Percentiles rank a stretch among this genome's conserved stretches.
Conservation (phyloP, 2,113 vertebrate genomes). For the Gymnarchus niloticus region DNA sequence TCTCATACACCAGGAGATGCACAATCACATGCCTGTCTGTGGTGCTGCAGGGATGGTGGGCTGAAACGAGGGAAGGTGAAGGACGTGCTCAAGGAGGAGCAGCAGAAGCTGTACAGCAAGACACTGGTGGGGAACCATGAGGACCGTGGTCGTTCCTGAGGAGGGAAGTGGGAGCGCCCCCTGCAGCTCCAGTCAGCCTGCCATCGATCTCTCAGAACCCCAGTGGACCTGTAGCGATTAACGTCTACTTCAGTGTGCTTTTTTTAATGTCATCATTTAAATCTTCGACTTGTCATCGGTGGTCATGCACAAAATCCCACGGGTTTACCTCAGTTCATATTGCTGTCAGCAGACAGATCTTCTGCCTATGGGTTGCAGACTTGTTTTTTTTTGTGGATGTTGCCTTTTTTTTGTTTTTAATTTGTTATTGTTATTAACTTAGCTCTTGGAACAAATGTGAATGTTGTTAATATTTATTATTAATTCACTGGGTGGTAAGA, state of each 20-base stretch:
- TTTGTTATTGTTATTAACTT: not conserved
- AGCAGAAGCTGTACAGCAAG: constrained; percentile 85
- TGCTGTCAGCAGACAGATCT: not conserved
- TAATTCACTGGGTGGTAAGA: not conserved
- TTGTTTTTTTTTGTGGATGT: not conserved
- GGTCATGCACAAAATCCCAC: not conserved
- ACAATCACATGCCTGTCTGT: not conserved
- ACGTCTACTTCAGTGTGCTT: not conserved
- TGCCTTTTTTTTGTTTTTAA: constrained; percentile 5
- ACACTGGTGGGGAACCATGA: constrained; percentile 73
- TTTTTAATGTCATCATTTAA: not conserved
- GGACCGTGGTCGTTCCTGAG: constrained; percentile 73
- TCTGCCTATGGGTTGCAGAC: not conserved
- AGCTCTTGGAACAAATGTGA: not conserved
- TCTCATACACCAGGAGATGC: not conserved
- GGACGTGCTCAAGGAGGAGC: constrained; percentile 76
- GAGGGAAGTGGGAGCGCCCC: not conserved
- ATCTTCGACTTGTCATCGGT: not conserved
- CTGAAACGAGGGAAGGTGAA: constrained; percentile 82
- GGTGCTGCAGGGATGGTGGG: constrained; percentile 71
- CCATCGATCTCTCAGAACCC: not conserved
- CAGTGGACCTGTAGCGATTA: not conserved
- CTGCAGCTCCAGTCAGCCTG: not conserved
- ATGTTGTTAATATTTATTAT: constrained; percentile 17
- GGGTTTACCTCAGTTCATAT: not conserved